Conservation (phyloP, 1,140 invertebrate species). For the Eufriesea mexicana region DNA sequence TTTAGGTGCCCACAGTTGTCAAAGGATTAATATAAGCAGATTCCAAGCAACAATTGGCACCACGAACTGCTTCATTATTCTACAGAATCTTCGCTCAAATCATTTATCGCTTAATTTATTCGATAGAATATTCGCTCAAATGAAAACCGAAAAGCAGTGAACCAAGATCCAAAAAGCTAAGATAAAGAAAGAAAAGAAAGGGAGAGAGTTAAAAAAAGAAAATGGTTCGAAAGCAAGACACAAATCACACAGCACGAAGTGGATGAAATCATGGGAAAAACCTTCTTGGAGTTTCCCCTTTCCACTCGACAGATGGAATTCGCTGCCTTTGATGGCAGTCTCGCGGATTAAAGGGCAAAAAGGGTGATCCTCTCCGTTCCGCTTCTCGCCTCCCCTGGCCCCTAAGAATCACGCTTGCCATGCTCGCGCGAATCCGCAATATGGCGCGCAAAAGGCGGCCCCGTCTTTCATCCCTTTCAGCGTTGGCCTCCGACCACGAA, state of each 20-base stretch:
- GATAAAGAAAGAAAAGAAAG: too few species aligned
- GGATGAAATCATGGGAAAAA: neutral
- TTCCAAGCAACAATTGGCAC: too few species aligned
- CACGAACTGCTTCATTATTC: too few species aligned
- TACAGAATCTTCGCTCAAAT: too few species aligned
- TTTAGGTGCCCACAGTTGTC: too few species aligned
- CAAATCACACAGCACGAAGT: neutral
- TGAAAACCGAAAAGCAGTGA: too few species aligned
- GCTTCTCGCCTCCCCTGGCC: neutral
- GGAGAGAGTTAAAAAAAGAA: too few species aligned
- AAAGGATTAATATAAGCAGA: too few species aligned
- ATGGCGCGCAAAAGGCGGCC: neutral
- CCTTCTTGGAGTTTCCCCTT: neutral
- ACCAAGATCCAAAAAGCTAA: too few species aligned
- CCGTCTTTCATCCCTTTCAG: conserved; percentile 22
- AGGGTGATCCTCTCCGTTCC: conserved; percentile 13
- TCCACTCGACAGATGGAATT: neutral
- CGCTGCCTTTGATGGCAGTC: conserved; percentile 24
- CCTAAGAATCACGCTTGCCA: conserved; percentile 9
- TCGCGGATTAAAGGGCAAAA: conserved; percentile 44
- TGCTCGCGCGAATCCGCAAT: conserved; percentile 29
- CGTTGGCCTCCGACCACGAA: neutral
- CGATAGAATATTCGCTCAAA: too few species aligned
- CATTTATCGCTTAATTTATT: too few species aligned
- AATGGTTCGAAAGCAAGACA: neutral